Evolutionary conservation across 2,113 vertebrate genomes (phyloP), one percentile per base, ranked within the genome.

Genomic region (Muntiacus muntjak): DNA sequence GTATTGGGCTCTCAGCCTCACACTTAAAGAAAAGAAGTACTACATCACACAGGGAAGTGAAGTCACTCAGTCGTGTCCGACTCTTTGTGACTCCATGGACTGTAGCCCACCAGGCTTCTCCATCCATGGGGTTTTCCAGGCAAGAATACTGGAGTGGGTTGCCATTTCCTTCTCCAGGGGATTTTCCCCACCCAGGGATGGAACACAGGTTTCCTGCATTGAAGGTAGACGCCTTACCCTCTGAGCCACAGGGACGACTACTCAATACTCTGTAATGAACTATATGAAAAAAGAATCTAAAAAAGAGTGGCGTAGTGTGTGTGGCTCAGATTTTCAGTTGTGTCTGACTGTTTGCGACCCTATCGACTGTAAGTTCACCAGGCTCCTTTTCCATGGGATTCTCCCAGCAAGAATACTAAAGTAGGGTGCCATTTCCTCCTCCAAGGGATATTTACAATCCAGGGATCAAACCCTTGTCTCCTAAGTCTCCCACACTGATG

Each of bases 401-500:
- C 36, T 76, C 23, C 36, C 0, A 1, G 71, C 6, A 76, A 76
- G 23, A 76, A 43, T 43, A 76, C 36, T 26, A 33, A 40, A 76
- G 12, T 19, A 71, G 40, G 10, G n/a, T 71, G 67, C 67, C 67
- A 40, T 40, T 71, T 71, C n/a, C n/a, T 71, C 67, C 67, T 71
- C n/a, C 67, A 71, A 71, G n/a, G 19, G 67, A 71, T 71, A 40
- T 71, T 71, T 40, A 71, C 67, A 71, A 71, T 40, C 67, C 19
- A 36, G 64, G 64, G n/a, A 40, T 71, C n/a, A 71, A 71, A 71
- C 67, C 67, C 67, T 11, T 23, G 2, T 23, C 67, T 71, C 67
- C 23, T 71, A 40, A 12, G n/a, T 40, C n/a, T 71, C n/a, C 67
- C 0, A 0, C n/a, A 23, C 1, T 1, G 2, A 71, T 5, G 19